Conservation (phyloP, 2,113 vertebrate genomes). For the Gobius niger region DNA sequence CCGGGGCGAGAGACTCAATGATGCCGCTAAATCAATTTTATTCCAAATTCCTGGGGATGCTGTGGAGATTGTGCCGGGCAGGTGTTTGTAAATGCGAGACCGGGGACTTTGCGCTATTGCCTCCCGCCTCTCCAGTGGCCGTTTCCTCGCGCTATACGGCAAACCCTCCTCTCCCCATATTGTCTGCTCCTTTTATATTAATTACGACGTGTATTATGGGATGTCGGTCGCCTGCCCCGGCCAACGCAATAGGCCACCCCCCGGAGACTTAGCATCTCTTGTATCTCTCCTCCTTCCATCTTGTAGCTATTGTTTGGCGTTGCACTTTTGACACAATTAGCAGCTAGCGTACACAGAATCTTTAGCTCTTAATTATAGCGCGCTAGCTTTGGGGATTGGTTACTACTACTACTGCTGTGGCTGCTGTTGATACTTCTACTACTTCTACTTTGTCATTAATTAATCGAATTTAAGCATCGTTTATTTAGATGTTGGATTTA, state of each 20-base stretch:
- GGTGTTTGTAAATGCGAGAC: constrained; percentile 88
- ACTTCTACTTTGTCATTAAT: not conserved
- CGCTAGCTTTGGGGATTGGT: constrained; percentile 83
- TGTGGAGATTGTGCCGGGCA: constrained; percentile 67
- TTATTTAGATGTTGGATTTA: no score
- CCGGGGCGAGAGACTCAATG: constrained; percentile 84
- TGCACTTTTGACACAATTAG: constrained; percentile 92
- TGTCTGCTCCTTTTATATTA: constrained; percentile 99
- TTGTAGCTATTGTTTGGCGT: constrained; percentile 83
- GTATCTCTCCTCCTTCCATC: constrained; percentile 92
- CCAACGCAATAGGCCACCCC: constrained; percentile 93
- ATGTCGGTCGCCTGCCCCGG: constrained; percentile 90
- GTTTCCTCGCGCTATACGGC: constrained; percentile 71
- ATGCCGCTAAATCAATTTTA: constrained; percentile 84
- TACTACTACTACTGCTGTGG: constrained; percentile 43
- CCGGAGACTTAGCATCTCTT: constrained; percentile 88
- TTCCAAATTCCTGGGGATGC: constrained; percentile 86
- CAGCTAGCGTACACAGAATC: constrained; percentile 83
- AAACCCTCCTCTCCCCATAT: constrained; percentile 82
- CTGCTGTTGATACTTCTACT: not conserved
- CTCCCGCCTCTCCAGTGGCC: constrained; percentile 84
- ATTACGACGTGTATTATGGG: constrained; percentile 99
- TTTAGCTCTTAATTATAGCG: constrained; percentile 90
- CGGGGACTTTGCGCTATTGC: constrained; percentile 73
- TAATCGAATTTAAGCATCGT: no score